Percentiles rank a stretch among this genome's conserved stretches.
phyloP scores from a whole-genome alignment of 2,797 vertebrate genomes.

The Sebastes hopkinsi region DNA sequence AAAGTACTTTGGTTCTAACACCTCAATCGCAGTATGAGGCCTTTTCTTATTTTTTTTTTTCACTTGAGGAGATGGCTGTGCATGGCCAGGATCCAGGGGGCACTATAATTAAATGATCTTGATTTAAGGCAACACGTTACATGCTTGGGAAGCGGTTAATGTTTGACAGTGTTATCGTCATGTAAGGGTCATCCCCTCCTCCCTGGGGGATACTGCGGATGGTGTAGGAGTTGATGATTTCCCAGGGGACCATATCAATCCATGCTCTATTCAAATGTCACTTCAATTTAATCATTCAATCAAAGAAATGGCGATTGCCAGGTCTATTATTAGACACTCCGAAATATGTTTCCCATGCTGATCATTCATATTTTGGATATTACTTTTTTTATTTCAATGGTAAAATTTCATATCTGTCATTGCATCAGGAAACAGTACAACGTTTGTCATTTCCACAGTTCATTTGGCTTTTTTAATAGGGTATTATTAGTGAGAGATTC shows the following conservation, averaged over 20 bases:
- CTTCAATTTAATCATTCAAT: constrained; percentile 49
- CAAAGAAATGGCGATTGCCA: constrained; percentile 10
- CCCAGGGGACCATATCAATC: constrained; percentile 37
- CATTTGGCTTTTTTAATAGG: background rate
- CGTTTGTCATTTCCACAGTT: background rate
- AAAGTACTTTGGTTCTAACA: constrained; percentile 24
- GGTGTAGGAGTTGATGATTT: constrained; percentile 54
- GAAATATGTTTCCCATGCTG: background rate
- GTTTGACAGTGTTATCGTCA: constrained; percentile 43
- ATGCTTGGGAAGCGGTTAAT: constrained; percentile 47
- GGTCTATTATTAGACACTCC: background rate
- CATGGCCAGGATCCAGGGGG: constrained; percentile 25
- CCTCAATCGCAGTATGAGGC: constrained; percentile 34
- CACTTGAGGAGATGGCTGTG: constrained; percentile 27
- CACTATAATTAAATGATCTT: constrained; percentile 63
- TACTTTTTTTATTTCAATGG: background rate
- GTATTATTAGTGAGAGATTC: background rate
- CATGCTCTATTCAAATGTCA: constrained; percentile 52
- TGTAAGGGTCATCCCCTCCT: constrained; percentile 49
- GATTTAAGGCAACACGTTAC: constrained; percentile 58
- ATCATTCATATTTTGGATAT: background rate
- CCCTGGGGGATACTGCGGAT: constrained; percentile 37
- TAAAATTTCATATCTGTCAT: background rate
- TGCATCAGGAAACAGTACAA: background rate
- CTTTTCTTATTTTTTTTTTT: constrained; percentile 20